Evolutionary conservation across 2,888 invertebrate species (phyloP), one percentile per base, ranked within the genome.

Genomic region (Plemyria rubiginata): DNA sequence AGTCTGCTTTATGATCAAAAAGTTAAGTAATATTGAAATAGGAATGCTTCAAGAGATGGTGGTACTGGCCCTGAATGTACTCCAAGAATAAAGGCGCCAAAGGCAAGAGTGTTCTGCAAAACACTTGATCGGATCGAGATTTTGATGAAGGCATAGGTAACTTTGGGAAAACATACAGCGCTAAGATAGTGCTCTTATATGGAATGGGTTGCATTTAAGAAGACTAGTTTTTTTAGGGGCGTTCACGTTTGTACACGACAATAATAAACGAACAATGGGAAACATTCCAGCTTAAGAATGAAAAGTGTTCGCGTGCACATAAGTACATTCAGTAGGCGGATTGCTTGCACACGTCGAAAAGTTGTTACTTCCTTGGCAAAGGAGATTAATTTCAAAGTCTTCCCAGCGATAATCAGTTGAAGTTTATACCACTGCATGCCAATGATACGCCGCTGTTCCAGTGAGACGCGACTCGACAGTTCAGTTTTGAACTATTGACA

Each of bases 401-500:
- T 41, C 13, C 53, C 13, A 38, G 15, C 48, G 36, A 52, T 60
- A 75, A 76, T 75, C 73, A 67, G 41, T 51, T 9, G 40, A 54
- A 63, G 60, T 62, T 65, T 62, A 75, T 70, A 51, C 62, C 55
- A 48, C 68, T 60, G 70, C 74, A 72, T 67, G 75, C 63, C 54
- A 70, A 73, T 71, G 66, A 65, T 57, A 67, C 41, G 67, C 52
- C 49, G 60, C 54, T 54, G 65, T 66, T 70, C 45, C 46, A 45
- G 48, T 16, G 50, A 41, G 36, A 43, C 13, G 62, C 12, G 36
- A 50, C 36, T 38, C n/a, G 36, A 53, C 28, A 40, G 12, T 2
- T 52, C 43, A 8, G 13, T 59, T 54, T 45, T 54, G 60, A 70
- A 59, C 60, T 60, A 48, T 51, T 53, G 62, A 66, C 67, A 53